Percentiles rank a stretch among this genome's conserved stretches.
phyloP scores from a whole-genome alignment of 1,140 invertebrate species.

The Ceratina calcarata region DNA sequence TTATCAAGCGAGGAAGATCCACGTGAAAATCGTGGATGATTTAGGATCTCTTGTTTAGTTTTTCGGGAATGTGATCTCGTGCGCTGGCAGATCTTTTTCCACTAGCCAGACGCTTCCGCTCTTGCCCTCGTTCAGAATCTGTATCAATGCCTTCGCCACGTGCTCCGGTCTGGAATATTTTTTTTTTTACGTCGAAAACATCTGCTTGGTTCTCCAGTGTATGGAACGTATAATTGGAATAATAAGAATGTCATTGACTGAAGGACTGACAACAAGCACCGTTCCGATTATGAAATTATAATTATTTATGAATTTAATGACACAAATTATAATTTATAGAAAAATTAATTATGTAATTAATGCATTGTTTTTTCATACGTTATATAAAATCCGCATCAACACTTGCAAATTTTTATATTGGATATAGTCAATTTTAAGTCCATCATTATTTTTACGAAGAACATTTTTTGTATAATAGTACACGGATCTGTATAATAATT shows the following conservation, averaged over 20 bases:
- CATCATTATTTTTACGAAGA: too few species aligned
- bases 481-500: too few species aligned
- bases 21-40: constrained; percentile 8
- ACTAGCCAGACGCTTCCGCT: constrained; percentile 87
- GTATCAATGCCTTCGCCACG: constrained; percentile 84
- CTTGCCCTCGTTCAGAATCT: constrained; percentile 83
- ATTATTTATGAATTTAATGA: background rate
- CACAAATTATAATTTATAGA: background rate
- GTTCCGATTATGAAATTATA: background rate
- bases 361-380: background rate
- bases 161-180: constrained; percentile 83
- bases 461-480: too few species aligned
- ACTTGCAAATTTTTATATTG: too few species aligned
- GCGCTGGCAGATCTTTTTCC: constrained; percentile 84
- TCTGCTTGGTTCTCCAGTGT: too few species aligned
- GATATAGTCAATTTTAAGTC: background rate
- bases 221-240: too few species aligned
- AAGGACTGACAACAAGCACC: too few species aligned
- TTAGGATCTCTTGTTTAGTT: constrained; percentile 51
- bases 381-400: too few species aligned
- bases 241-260: too few species aligned
- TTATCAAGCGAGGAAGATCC: constrained; percentile 56
- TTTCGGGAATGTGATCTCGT: constrained; percentile 81
- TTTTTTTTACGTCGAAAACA: too few species aligned
- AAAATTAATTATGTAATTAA: background rate